Evolutionary conservation across 2,797 vertebrate genomes (phyloP).

Genomic region (Loris lydekkerianus): DNA sequence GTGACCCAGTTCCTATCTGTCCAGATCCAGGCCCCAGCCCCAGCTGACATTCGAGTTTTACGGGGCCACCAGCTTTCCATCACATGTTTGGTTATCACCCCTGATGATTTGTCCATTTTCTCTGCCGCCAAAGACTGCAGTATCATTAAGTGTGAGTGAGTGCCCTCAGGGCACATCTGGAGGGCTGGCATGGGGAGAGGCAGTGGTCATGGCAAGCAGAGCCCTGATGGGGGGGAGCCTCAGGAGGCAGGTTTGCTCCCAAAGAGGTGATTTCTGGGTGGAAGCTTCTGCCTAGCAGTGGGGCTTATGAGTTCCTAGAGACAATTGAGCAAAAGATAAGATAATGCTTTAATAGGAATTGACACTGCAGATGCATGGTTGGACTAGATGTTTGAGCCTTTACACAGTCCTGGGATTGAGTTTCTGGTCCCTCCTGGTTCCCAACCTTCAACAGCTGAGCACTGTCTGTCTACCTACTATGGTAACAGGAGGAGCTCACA

Average conservation of each 20-base stretch:
- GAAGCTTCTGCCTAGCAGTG: neutral
- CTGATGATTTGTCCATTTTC: slow-evolving; percentile 95
- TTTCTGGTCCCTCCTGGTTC: neutral
- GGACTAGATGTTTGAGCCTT: neutral
- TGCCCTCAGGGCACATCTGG: accelerated
- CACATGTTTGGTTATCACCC: slow-evolving; percentile 95
- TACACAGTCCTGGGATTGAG: neutral
- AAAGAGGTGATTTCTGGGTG: neutral
- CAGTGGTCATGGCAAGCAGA: neutral
- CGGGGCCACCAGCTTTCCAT: slow-evolving; percentile 96
- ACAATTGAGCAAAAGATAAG: neutral
- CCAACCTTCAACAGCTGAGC: neutral
- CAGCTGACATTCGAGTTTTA: slow-evolving; percentile 91
- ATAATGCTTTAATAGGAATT: neutral
- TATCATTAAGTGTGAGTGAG: slow-evolving; percentile 96
- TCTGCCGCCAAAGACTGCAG: slow-evolving; percentile 97
- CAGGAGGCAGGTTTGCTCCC: neutral
- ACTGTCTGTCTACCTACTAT: neutral
- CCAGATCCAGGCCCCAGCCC: slow-evolving; percentile 92
- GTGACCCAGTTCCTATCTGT: slow-evolving; percentile 48
- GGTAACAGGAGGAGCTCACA: neutral
- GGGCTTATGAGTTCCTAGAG: neutral
- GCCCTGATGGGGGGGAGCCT: neutral
- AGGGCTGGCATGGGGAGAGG: neutral
- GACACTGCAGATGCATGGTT: neutral